phyloP scores from a whole-genome alignment of 2,113 vertebrate genomes.

The Myotis lucifugus region DNA sequence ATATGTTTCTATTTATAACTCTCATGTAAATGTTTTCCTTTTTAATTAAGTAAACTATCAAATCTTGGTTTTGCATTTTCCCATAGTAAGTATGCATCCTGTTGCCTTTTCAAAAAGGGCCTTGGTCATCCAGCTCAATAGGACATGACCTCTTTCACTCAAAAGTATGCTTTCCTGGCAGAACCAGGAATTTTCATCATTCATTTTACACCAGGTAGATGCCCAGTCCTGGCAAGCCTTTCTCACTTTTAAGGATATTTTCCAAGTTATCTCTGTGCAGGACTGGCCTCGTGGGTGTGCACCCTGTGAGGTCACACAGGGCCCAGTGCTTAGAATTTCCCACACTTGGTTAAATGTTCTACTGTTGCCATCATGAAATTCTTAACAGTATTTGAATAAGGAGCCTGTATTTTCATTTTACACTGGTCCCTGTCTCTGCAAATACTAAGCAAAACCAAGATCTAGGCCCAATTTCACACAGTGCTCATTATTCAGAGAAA shows the following conservation, averaged over 20 bases:
- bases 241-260: neutral
- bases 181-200: neutral
- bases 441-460: neutral
- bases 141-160: neutral
- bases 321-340: neutral
- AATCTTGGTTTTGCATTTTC: neutral
- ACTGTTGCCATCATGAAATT: neutral
- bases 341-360: neutral
- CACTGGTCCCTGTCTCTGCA: neutral
- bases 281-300: rapidly evolving
- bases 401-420: neutral
- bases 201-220: neutral
- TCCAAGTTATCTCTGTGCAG: neutral
- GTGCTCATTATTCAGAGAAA: neutral
- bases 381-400: neutral
- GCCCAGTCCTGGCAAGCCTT: neutral
- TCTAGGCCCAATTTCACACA: neutral
- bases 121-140: neutral
- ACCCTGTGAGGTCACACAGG: neutral
- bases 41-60: constrained; percentile 11
- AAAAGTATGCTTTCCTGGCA: neutral
- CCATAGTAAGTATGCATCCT: neutral
- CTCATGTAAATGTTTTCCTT: neutral
- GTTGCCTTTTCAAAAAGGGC: neutral
- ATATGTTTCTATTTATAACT: constrained; percentile 13